phyloP scores from a whole-genome alignment of 1,140 invertebrate species.

The Zelostemma sp. region DNA sequence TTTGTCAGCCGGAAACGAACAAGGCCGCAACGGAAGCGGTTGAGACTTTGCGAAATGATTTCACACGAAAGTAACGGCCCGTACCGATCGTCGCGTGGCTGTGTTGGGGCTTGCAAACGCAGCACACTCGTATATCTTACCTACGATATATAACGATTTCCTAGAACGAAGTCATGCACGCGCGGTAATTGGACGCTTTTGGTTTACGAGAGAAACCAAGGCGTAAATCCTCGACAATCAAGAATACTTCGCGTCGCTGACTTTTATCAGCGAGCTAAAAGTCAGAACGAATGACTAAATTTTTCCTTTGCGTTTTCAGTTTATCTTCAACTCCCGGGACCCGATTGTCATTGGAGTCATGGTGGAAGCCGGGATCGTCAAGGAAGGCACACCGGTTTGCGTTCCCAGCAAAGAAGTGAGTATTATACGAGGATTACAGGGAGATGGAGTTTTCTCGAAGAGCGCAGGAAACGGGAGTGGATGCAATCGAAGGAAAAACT shows the following conservation, averaged over 20 bases:
- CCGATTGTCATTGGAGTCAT: slow-evolving; percentile 97
- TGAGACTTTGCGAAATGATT: slow-evolving; percentile 39
- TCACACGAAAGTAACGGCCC: slow-evolving; percentile 39
- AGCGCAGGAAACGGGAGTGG: too few relatives aligned
- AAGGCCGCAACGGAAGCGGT: slow-evolving; percentile 18
- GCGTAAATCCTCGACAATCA: slow-evolving; percentile 27
- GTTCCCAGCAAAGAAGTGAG: slow-evolving; percentile 95
- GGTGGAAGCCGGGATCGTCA: slow-evolving; percentile 95
- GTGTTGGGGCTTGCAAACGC: slow-evolving; percentile 12
- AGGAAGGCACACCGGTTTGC: slow-evolving; percentile 96
- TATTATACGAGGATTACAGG: too few relatives aligned
- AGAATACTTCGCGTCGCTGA: slow-evolving; percentile 12
- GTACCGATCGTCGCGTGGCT: slow-evolving; percentile 12
- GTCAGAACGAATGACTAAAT: too few relatives aligned
- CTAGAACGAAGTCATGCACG: slow-evolving; percentile 32
- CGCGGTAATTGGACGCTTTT: slow-evolving; percentile 33
- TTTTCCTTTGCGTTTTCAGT: slow-evolving; percentile 72
- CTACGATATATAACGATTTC: slow-evolving; percentile 35
- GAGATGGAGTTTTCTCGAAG: too few relatives aligned
- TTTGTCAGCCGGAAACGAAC: slow-evolving; percentile 30
- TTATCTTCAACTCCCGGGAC: slow-evolving; percentile 97
- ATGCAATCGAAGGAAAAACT: too few relatives aligned
- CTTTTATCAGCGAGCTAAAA: slow-evolving; percentile 24
- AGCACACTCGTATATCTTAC: slow-evolving; percentile 3
- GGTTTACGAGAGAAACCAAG: slow-evolving; percentile 34